phyloP scores from a whole-genome alignment of 1,140 invertebrate species.

The Meloidogyne floridensis region DNA sequence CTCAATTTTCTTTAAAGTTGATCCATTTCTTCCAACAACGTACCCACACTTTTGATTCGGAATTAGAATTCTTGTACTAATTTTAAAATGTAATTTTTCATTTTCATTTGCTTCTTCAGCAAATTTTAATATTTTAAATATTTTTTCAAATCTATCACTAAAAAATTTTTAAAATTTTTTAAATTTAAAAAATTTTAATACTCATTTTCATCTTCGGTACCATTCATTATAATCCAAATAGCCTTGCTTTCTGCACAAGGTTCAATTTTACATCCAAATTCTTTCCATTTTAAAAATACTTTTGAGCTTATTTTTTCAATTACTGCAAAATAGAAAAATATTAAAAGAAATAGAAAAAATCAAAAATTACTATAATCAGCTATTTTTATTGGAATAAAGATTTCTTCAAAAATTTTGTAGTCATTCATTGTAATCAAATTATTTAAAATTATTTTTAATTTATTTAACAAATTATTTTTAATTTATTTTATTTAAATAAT shows the following conservation, averaged over 20 bases:
- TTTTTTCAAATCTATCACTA: constrained; percentile 6
- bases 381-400: constrained; percentile 3
- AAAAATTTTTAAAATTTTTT: not conserved
- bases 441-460: too few relatives aligned
- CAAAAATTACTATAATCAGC: not conserved
- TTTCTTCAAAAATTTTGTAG: constrained; percentile 9
- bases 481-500: too few relatives aligned
- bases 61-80: not conserved
- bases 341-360: not conserved
- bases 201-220: not conserved
- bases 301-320: not conserved
- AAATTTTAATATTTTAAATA: constrained; percentile 10
- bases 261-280: not conserved
- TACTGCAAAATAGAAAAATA: not conserved
- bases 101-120: not conserved
- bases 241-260: not conserved
- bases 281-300: not conserved
- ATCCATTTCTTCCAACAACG: constrained; percentile 17
- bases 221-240: not conserved
- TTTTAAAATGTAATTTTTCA: not conserved
- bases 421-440: not conserved
- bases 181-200: not conserved
- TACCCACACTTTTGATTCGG: constrained; percentile 29
- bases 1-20: constrained; percentile 22
- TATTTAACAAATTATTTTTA: too few relatives aligned